A percentile compares a stretch with the other conserved stretches of the same genome.
phyloP scores from a whole-genome alignment of 2,113 vertebrate species.

The Zingel zingel region DNA sequence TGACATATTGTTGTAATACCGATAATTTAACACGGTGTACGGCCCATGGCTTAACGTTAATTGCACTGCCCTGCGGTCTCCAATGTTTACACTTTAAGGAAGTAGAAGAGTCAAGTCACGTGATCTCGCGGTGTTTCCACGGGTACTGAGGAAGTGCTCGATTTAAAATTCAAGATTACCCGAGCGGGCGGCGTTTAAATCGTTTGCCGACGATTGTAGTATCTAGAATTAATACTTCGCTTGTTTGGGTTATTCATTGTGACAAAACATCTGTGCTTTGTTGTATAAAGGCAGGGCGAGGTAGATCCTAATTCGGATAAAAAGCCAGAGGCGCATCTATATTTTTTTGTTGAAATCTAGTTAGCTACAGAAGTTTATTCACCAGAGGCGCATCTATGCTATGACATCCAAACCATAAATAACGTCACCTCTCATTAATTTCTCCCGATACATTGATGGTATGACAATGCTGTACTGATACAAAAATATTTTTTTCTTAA shows the following conservation, averaged over 20 bases:
- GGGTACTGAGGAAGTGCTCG: not conserved
- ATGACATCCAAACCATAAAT: not conserved
- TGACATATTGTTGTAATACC: not conserved
- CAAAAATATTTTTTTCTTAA: not conserved
- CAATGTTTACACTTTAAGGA: slow-evolving; percentile 82
- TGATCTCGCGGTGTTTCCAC: slow-evolving; percentile 71
- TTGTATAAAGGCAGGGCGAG: not conserved
- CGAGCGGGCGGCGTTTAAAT: slow-evolving; percentile 40
- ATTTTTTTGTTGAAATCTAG: no score
- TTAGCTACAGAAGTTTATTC: no score
- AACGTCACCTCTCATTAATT: not conserved
- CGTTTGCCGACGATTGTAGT: rapidly evolving
- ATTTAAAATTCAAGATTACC: rapidly evolving
- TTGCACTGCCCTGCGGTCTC: not conserved
- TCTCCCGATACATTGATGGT: not conserved
- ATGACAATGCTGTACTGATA: not conserved
- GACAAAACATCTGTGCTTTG: not conserved
- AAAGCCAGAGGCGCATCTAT: not conserved
- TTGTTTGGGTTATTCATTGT: not conserved
- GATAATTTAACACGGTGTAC: not conserved
- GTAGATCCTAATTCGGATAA: not conserved
- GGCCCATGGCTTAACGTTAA: not conserved
- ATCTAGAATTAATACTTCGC: not conserved
- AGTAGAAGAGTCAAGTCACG: slow-evolving; percentile 49
- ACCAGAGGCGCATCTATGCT: not conserved